Evolutionary conservation across 1,140 invertebrate genomes (phyloP).

Genomic region (Apis cerana): DNA sequence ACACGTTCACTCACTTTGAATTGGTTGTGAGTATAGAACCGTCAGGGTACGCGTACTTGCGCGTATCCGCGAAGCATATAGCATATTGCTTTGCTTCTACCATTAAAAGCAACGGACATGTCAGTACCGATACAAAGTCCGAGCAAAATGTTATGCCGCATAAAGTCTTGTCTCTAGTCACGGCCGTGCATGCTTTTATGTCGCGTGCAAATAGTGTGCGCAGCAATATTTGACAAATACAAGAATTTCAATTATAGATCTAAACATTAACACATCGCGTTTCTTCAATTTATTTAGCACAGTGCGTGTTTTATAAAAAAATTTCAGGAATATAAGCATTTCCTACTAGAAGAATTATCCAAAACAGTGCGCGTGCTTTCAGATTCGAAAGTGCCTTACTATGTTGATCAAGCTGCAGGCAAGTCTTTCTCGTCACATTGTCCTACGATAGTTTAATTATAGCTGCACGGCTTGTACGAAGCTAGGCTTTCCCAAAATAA

Average conservation of each 20-base stretch:
- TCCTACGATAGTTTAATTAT: conserved; percentile 78
- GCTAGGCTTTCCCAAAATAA: conserved; percentile 78
- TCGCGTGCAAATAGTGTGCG: conserved; percentile 26
- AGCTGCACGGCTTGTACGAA: conserved; percentile 67
- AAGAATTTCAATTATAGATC: not conserved
- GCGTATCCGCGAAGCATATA: conserved; percentile 21
- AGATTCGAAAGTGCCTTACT: conserved; percentile 31
- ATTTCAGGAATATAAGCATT: not conserved
- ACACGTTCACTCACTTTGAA: not conserved
- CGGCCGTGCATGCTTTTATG: conserved; percentile 27
- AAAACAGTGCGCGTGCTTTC: not conserved
- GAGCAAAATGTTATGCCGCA: conserved; percentile 28
- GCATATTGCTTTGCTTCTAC: conserved; percentile 1
- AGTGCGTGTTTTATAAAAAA: not conserved
- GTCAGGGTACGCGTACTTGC: conserved; percentile 12
- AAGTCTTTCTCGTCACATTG: conserved; percentile 68
- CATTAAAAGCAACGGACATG: not conserved
- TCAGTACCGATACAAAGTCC: conserved; percentile 45
- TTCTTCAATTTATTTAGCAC: not conserved
- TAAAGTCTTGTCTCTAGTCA: conserved; percentile 44
- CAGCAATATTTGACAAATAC: not conserved
- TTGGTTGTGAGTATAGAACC: not conserved
- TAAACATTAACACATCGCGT: not conserved
- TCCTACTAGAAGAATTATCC: not conserved
- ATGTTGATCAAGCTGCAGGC: conserved; percentile 57